Base-by-base conservation (phyloP, 2,888 invertebrate species). In the Hofmannophila pseudospretella region DNA sequence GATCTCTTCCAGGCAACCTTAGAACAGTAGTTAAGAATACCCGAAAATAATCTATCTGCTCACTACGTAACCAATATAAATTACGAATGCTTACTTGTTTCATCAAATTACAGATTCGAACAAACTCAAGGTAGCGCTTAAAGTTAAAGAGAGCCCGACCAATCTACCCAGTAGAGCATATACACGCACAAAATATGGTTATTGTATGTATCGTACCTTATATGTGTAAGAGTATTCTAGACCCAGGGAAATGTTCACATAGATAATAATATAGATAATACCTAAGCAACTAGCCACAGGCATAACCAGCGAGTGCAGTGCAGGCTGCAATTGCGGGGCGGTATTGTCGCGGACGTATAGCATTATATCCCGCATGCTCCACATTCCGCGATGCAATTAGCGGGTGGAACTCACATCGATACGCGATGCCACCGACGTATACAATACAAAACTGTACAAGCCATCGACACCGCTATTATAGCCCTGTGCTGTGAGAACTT, bases 311-410 rank as follows among this genome's bases (percentile, higher is more conserved):
- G 44, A 32, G 45, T 45, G 45, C 44, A 34, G 34, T 36, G 42
- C n/a, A n/a, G n/a, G n/a, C n/a, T n/a, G 34, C 37, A 36, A 32
- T 35, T 41, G 12, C 32, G 9, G 35, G 25, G 31, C 29, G 25
- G 38, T 34, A 41, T 29, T 39, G 41, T 32, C 41, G 42, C 40
- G 28, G 39, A 37, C 27, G 39, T 47, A 36, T 62, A 49, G 54
- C 44, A 78, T 79, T 77, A 79, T 68, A 71, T 79, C 71, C 79
- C 82, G 82, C 63, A 62, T 65, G 80, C 63, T 69, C 79, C 48
- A 82, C 70, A 73, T 80, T 43, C 40, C 39, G 34, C 51, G 26
- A 27, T 23, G 56, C 60, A 65, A 67, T 69, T 70, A 69, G 59
- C 58, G 42, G 49, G 58, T 25, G 29, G 28, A n/a, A n/a, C 40